Percentiles rank a stretch among this genome's conserved stretches.
Evolutionary conservation across 1,140 invertebrate genomes (phyloP).

Genomic region (Aphaenogaster floridana): DNA sequence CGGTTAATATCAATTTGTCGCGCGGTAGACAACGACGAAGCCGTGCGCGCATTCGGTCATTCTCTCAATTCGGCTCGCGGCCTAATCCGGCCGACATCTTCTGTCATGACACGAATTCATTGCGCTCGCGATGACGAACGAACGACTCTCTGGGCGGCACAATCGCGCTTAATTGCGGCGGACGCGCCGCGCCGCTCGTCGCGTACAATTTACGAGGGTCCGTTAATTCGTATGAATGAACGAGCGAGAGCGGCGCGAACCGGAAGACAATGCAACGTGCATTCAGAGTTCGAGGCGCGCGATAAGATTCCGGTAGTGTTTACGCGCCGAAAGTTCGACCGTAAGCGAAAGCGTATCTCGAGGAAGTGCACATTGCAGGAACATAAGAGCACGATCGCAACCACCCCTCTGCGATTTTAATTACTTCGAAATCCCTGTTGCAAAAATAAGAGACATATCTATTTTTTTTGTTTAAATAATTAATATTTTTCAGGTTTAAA

Average conservation of each 20-base stretch:
- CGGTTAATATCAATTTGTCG: conserved; percentile 79
- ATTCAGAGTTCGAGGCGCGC: conserved; percentile 3
- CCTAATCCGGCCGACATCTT: conserved; percentile 79
- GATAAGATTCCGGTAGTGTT: conserved; percentile 44
- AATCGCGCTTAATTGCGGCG: conserved; percentile 76
- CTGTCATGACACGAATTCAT: conserved; percentile 82
- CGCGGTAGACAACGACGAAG: conserved; percentile 72
- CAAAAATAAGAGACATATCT: background rate
- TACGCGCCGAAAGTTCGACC: conserved; percentile 17
- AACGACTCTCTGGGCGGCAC: conserved; percentile 68
- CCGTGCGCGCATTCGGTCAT: conserved; percentile 79
- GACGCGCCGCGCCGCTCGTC: conserved; percentile 57
- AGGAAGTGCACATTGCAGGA: conserved; percentile 8
- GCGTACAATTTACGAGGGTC: conserved; percentile 56
- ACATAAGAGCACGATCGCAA: background rate
- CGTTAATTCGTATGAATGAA: conserved; percentile 60
- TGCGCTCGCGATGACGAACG: conserved; percentile 73
- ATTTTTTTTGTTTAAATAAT: background rate
- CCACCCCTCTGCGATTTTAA: background rate
- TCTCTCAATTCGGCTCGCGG: conserved; percentile 79
- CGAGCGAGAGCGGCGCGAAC: conserved; percentile 47
- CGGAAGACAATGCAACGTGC: conserved; percentile 49
- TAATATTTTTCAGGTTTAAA: background rate
- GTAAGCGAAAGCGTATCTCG: conserved; percentile 17
- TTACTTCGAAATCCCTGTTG: background rate